Evolutionary conservation across 2,888 invertebrate genomes (phyloP), one percentile per base, ranked within the genome.

Genomic region (Osedax fenrisi): DNA sequence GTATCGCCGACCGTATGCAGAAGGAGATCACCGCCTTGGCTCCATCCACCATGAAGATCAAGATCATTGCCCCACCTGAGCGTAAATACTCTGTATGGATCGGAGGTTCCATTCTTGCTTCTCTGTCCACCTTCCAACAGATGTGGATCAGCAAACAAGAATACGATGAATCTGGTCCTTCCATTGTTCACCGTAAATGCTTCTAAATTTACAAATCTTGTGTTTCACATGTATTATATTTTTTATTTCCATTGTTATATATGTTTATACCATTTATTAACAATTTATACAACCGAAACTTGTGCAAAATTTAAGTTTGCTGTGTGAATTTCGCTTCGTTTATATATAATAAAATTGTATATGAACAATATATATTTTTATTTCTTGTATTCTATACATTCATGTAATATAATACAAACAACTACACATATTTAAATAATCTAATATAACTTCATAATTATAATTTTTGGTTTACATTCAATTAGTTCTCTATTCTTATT

Each of bases 81-180:
- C 77, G 82, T 56, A 82, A 81, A 76, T 82, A 82, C 79, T 81
- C 94, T 83, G 94, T 94, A 80, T 94, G 94, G 94, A 94, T 94
- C 88, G 94, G 94, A 85, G 94, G 94, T 80, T 94, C 94, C 85
- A 94, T 94, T 88, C 88, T 95, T 83, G 93, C 94, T 75, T 92
- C 92, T 5, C 87, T 94, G 81, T 90, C 90, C 83, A 91, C 91
- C 84, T 90, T 92, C 89, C 91, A 92, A 84, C 92, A 90, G 85
- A 92, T 93, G 90, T 94, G 93, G 92, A 93, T 93, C 88, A 92
- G 92, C 84, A 93, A 94, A 88, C 92, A 93, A 87, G 94, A 94
- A 87, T 94, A 94, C 88, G 93, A 94, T 86, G 94, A 94, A 87
- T 92, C 92, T 83, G 93, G 94, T 84, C 93, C 93, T 79, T 91